These are phyloP conservation scores for Neodon shergylaensis DNA, from an alignment of 2,113 vertebrate genomes.

Conservation along the genomic window DNA sequence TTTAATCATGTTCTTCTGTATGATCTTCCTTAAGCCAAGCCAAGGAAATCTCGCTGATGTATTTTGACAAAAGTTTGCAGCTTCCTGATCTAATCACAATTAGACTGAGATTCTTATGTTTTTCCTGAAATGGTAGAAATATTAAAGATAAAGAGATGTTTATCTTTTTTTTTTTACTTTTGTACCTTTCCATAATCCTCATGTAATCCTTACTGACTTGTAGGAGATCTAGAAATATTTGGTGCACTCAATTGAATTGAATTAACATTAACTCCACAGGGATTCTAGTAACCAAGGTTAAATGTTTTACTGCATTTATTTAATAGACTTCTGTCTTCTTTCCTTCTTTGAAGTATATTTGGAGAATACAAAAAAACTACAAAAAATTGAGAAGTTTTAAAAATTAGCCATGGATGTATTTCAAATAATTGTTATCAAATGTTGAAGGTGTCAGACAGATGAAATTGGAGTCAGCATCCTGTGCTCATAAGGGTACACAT, in stretches of 20 bases:
- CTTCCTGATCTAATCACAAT: slow-evolving; percentile 23
- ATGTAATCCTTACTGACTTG: not conserved
- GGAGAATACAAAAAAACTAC: slow-evolving; percentile 28
- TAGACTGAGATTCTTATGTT: not conserved
- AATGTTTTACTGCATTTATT: slow-evolving; percentile 45
- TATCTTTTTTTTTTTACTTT: slow-evolving; percentile 45
- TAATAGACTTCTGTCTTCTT: slow-evolving; percentile 34
- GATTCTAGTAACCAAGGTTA: slow-evolving; percentile 25
- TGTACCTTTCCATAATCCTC: slow-evolving; percentile 17
- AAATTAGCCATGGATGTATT: not conserved
- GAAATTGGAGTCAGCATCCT: not conserved
- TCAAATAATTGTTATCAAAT: slow-evolving; percentile 41
- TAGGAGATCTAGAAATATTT: slow-evolving; percentile 55
- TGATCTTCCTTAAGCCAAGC: not conserved
- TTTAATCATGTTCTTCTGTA: not conserved
- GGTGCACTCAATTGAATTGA: slow-evolving; percentile 23
- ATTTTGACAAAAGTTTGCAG: not conserved
- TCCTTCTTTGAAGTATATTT: not conserved
- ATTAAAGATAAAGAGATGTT: slow-evolving; percentile 5
- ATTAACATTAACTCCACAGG: slow-evolving; percentile 25
- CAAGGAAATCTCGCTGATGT: slow-evolving; percentile 17
- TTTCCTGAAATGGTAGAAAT: slow-evolving; percentile 2
- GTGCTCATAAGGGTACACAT: accelerated
- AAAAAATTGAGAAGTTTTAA: slow-evolving; percentile 35
- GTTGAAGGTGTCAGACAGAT: slow-evolving; percentile 33